These are phyloP conservation scores for Arrhopalites spinosus DNA, from an alignment of 2,888 invertebrate species.

Conservation along the genomic window DNA sequence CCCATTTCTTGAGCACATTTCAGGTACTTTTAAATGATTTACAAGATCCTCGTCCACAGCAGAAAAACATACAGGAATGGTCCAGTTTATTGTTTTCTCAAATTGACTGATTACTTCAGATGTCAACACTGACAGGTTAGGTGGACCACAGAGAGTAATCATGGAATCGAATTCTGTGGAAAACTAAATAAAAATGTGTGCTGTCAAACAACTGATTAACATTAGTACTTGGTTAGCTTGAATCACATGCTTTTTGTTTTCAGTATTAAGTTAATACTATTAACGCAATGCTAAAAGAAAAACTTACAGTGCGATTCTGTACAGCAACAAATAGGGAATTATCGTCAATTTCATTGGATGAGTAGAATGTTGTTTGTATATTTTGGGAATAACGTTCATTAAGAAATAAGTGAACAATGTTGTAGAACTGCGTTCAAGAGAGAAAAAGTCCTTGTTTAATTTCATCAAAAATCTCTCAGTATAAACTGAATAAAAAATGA, in stretches of 20 bases:
- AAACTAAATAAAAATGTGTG: neutral
- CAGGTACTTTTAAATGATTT: neutral
- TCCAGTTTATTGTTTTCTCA: slow-evolving; percentile 1
- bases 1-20: slow-evolving; percentile 19
- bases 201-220: neutral
- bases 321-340: neutral
- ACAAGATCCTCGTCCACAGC: neutral
- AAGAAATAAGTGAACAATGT: neutral
- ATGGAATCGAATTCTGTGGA: neutral
- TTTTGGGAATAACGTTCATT: neutral
- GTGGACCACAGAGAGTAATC: neutral
- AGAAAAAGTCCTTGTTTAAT: neutral
- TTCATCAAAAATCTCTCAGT: neutral
- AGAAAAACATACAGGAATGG: neutral
- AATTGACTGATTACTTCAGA: neutral
- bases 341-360: slow-evolving; percentile 9
- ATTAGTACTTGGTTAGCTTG: no score
- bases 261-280: neutral
- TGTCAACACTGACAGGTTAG: neutral
- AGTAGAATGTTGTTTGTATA: slow-evolving; percentile 6
- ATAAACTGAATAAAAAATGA: neutral
- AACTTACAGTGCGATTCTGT: neutral
- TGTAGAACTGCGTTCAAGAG: neutral
- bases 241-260: neutral
- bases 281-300: no score